Conservation (phyloP, 2,888 invertebrate species). For the Netelia fuscicornis region DNA sequence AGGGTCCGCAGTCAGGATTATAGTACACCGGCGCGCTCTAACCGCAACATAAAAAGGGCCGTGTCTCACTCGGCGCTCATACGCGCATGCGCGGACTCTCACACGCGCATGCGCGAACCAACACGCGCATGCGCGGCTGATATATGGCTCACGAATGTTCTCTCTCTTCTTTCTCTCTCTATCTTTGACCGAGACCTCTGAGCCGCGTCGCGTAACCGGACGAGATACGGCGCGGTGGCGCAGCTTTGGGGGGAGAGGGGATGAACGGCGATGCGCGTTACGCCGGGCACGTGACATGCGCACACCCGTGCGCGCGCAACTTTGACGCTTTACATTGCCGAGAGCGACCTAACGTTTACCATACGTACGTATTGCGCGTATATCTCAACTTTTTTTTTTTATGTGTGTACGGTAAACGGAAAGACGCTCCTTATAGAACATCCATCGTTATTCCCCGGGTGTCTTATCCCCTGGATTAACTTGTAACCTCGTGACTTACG, state of each 20-base stretch:
- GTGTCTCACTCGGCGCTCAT: neutral
- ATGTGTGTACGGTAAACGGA: too few species aligned
- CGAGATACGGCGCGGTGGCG: too few species aligned
- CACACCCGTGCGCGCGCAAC: too few species aligned
- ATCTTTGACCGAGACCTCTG: slow-evolving; percentile 53
- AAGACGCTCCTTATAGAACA: too few species aligned
- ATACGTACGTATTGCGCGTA: too few species aligned
- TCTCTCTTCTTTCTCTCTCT: slow-evolving; percentile 29
- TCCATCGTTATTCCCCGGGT: slow-evolving; percentile 63
- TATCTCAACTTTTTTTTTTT: too few species aligned
- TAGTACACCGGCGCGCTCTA: slow-evolving; percentile 23
- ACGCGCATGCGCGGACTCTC: slow-evolving; percentile 1
- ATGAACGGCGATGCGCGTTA: too few species aligned
- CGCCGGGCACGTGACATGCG: too few species aligned
- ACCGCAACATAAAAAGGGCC: slow-evolving; percentile 48
- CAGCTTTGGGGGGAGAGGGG: too few species aligned
- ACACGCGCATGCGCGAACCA: too few species aligned
- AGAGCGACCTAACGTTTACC: too few species aligned
- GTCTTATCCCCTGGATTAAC: slow-evolving; percentile 53
- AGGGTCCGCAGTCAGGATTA: slow-evolving; percentile 37
- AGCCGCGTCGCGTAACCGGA: neutral
- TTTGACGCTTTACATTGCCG: too few species aligned
- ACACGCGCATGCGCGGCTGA: neutral
- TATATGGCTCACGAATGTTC: neutral
- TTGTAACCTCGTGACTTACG: slow-evolving; percentile 50